Evolutionary conservation across 2,113 vertebrate genomes (phyloP), one percentile per base, ranked within the genome.

Genomic region (Cephalopterus ornatus): DNA sequence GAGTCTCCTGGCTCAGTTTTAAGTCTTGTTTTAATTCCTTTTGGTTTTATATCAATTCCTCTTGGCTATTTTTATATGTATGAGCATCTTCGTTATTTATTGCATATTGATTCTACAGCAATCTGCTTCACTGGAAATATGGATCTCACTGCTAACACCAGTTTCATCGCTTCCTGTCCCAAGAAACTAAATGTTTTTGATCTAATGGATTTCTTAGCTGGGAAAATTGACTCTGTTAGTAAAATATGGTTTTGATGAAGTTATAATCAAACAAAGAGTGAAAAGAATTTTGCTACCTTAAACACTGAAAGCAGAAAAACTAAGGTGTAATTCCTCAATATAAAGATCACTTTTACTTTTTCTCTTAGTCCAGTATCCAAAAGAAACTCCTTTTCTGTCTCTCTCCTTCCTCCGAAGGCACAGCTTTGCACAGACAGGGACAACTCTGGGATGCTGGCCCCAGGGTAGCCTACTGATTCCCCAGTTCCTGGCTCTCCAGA

Each of bases 21-120:
- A 78, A 81, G 47, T 55, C 76, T 85, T 92, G 47, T 78, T 95
- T 81, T 92, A 96, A 97, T 93, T 95, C 65, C 50, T 95, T 81
- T 81, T 93, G 39, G 76, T 93, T 62, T 82, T 87, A 56, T 72
- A 91, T 95, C 42, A 89, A 75, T 95, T 95, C 8, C 68, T 91
- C 71, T 78, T 65, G 30, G 35, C 39, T 96, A 89, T 95, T 95
- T 96, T 93, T 97, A 33, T 89, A 81, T 52, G 86, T 87, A 44
- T 89, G 73, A 87, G 47, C 30, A 71, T 87, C 47, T 97, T 61
- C 44, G 95, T 97, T 96, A 97, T 95, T 96, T 95, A 97, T 93
- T 95, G 61, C 47, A 74, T 93, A 95, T 96, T 91, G 95, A 95
- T 95, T 95, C 1, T 0, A 77, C 66, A 62, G 85, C 75, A 89